Base-by-base conservation (phyloP, 2,888 invertebrate species). In the Drosophila lacicola region DNA sequence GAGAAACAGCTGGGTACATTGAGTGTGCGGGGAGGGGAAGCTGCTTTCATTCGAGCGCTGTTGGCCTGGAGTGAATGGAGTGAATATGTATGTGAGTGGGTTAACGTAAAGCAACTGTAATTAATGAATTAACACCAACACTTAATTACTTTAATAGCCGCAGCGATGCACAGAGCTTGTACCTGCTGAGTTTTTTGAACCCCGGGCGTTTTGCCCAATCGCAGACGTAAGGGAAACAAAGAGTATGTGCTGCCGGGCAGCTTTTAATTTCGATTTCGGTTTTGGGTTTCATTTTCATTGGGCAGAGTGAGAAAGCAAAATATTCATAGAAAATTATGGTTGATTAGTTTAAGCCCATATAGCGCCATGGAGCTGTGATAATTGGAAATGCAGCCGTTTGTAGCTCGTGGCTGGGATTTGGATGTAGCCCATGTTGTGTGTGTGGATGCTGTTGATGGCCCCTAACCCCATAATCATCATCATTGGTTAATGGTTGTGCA, bases 61-160 rank as follows among this genome's bases (percentile, higher is more conserved):
- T 41, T 37, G 42, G 33, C 39, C 33, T 10, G 19, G 33, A 29
- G 51, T 72, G 55, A 47, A 34, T 44, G 21, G 34, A 36, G 49
- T 44, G n/a, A 36, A 11, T 36, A 13, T 10, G 34, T 46, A 25
- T 14, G 45, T 61, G 42, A 14, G 41, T 47, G 51, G 51, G 51
- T 36, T 45, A 29, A 29, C 29, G 29, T 70, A 19, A 10, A 21
- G 25, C 56, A 49, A 62, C 49, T 39, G 65, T 89, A 83, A 89
- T 83, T 83, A 83, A 89, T 89, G 83, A 83, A 89, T 89, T 88
- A 83, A 88, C 88, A 85, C 82, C 86, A 88, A 79, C 88, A 85
- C 69, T 89, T 88, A 89, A 83, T 83, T 83, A 76, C 73, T 71
- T 62, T 60, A 88, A 85, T 51, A 68, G 82, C 73, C 60, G 56